Conservation (phyloP, 2,113 vertebrate genomes). For the Panthera leo region DNA sequence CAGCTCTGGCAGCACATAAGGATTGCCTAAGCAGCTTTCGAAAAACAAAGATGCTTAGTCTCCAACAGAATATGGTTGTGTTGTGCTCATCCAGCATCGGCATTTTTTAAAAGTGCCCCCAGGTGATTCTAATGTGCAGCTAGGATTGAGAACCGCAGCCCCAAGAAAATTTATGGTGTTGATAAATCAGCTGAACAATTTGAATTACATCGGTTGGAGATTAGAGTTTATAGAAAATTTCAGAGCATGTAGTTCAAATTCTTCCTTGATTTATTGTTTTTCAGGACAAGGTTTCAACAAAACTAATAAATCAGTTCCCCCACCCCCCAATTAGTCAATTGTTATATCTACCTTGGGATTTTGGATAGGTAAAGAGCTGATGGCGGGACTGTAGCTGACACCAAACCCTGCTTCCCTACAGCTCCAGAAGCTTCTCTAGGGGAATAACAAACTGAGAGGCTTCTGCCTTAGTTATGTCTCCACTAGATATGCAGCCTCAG, state of each 20-base stretch:
- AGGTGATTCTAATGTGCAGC: background rate
- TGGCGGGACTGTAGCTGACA: background rate
- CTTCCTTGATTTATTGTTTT: conserved; percentile 35
- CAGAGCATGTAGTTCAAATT: background rate
- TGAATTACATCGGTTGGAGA: conserved; percentile 18
- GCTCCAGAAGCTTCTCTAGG: background rate
- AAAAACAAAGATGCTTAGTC: background rate
- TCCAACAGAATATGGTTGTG: background rate
- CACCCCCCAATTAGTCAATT: background rate
- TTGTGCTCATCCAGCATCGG: background rate
- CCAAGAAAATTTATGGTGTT: conserved; percentile 30
- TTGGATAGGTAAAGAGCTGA: background rate
- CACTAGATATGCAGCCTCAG: background rate
- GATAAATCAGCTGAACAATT: conserved; percentile 46
- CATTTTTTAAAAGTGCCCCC: background rate
- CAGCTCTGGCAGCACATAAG: background rate
- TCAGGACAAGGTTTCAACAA: background rate
- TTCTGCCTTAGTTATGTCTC: background rate
- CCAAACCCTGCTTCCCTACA: background rate
- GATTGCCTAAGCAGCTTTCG: background rate
- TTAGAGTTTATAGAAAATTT: conserved; percentile 46
- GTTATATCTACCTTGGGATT: background rate
- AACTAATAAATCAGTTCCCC: background rate
- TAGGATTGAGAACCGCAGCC: background rate
- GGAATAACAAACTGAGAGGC: background rate